Conservation (phyloP, 2,113 vertebrate species). For the Psammodynastes pulverulentus region DNA sequence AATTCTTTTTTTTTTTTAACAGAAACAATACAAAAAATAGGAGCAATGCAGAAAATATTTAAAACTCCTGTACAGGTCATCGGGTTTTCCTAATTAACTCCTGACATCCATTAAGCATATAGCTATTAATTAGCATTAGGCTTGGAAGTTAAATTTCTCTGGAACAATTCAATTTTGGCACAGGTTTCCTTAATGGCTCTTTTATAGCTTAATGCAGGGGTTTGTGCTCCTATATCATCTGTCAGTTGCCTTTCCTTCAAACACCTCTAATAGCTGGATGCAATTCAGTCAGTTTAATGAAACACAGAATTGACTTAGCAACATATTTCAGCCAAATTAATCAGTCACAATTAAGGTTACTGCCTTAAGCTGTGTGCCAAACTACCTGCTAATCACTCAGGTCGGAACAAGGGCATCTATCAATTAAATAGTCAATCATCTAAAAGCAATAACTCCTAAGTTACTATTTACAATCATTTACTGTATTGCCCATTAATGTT, state of each 20-base stretch:
- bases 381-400: conserved; percentile 35
- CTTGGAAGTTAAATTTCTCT: conserved; percentile 57
- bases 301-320: conserved; percentile 52
- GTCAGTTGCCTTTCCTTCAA: conserved; percentile 42
- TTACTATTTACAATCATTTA: neutral
- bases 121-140: conserved; percentile 53
- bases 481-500: neutral
- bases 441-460: conserved; percentile 20
- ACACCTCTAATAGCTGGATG: conserved; percentile 35
- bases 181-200: conserved; percentile 52
- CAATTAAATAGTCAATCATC: conserved; percentile 38
- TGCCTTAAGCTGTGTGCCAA: conserved; percentile 16
- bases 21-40: conserved; percentile 26
- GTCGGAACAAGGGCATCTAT: conserved; percentile 27
- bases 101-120: conserved; percentile 54
- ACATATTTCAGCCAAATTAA: conserved; percentile 50
- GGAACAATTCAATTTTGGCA: conserved; percentile 56
- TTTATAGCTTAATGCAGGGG: conserved; percentile 53
- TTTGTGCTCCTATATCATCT: conserved; percentile 32
- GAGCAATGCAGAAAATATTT: conserved; percentile 53
- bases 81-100: conserved; percentile 58
- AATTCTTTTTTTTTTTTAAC: neutral
- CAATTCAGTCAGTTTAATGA: conserved; percentile 54
- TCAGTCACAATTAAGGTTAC: conserved; percentile 46
- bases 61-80: conserved; percentile 43